Conservation (phyloP, 92 coral and sea anemone genomes). For the Ricordea florida region DNA sequence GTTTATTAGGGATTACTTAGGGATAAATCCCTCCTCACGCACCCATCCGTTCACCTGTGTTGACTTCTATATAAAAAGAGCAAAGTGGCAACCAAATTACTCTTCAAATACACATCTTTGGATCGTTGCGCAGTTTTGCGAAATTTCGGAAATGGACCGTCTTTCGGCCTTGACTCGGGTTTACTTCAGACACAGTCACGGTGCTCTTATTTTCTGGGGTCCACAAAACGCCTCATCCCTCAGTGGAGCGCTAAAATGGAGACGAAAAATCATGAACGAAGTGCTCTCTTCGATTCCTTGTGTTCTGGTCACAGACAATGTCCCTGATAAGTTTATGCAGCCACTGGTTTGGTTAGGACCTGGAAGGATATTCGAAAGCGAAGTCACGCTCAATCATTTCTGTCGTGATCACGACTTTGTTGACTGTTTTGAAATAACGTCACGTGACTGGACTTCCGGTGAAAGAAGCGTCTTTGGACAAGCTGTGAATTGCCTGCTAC, state of each 20-base stretch:
- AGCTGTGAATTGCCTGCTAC: constrained; percentile 52
- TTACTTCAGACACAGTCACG: constrained; percentile 45
- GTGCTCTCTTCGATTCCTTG: constrained; percentile 38
- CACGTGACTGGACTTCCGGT: constrained; percentile 59
- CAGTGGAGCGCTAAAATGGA: constrained; percentile 61
- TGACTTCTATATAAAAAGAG: constrained; percentile 29
- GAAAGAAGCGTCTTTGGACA: constrained; percentile 66
- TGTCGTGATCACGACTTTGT: constrained; percentile 54
- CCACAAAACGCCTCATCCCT: constrained; percentile 57
- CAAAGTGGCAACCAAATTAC: neutral
- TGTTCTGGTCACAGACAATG: constrained; percentile 70
- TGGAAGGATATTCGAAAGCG: constrained; percentile 47
- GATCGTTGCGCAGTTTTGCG: constrained; percentile 54
- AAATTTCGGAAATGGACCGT: constrained; percentile 56
- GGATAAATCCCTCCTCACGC: constrained; percentile 33
- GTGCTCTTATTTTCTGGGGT: constrained; percentile 78
- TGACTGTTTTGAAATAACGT: constrained; percentile 68
- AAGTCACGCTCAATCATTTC: constrained; percentile 53
- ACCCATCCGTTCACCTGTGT: constrained; percentile 37
- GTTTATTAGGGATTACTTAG: constrained; percentile 60
- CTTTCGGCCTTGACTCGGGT: constrained; percentile 8
- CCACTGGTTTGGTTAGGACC: constrained; percentile 65
- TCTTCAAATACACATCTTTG: neutral
- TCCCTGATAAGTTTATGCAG: neutral
- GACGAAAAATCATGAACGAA: constrained; percentile 15